A percentile compares a stretch with the other conserved stretches of the same genome.
Evolutionary conservation across 2,888 invertebrate species (phyloP).

Genomic region (Hipparchia sbordonii): DNA sequence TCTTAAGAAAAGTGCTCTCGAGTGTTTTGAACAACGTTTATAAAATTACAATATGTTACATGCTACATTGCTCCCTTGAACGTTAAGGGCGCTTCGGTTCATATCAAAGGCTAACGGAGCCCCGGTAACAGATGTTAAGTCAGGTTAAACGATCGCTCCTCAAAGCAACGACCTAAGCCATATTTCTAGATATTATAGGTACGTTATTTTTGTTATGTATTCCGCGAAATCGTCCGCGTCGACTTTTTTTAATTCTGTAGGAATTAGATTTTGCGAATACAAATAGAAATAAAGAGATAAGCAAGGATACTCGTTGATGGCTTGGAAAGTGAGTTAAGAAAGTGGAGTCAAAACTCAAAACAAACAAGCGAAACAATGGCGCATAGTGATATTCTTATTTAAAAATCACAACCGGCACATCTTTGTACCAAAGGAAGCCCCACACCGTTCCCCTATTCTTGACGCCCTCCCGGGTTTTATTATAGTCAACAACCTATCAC

Average conservation of each 20-base stretch:
- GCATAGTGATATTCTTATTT: conserved; percentile 4
- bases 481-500: conserved; percentile 60
- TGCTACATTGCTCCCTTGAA: conserved; percentile 41
- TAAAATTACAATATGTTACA: conserved; percentile 20
- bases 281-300: too few relatives aligned
- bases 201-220: neutral
- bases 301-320: too few relatives aligned
- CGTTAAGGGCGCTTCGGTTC: conserved; percentile 36
- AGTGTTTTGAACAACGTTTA: conserved; percentile 1
- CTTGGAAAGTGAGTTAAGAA: neutral
- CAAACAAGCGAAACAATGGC: neutral
- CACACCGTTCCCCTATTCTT: conserved; percentile 37
- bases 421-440: conserved; percentile 21
- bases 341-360: neutral
- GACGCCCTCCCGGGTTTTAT: conserved; percentile 49
- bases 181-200: conserved; percentile 9
- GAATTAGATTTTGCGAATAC: too few relatives aligned
- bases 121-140: conserved; percentile 38
- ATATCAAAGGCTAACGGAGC: conserved; percentile 30
- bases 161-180: conserved; percentile 19
- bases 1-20: neutral
- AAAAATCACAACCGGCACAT: conserved; percentile 7
- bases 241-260: too few relatives aligned
- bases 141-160: conserved; percentile 21
- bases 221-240: too few relatives aligned